Evolutionary conservation across 2,888 invertebrate species (phyloP).

Genomic region (Aleiodes alternator): DNA sequence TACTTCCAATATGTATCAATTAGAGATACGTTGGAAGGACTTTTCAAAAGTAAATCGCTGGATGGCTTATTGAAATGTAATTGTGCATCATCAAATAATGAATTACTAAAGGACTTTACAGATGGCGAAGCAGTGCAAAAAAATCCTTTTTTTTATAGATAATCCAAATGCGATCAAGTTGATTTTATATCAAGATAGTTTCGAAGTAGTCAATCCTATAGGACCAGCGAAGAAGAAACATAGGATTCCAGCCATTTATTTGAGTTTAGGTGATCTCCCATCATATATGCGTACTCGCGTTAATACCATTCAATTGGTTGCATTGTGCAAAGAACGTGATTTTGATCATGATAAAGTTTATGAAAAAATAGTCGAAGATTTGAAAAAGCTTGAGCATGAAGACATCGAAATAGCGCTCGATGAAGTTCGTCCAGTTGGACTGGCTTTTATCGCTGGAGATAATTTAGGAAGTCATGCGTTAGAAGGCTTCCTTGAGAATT

Average conservation of each 20-base stretch:
- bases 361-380: slow-evolving; percentile 50
- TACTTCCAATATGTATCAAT: too few species aligned
- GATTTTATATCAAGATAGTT: slow-evolving; percentile 56
- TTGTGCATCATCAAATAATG: slow-evolving; percentile 16
- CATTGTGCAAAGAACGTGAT: slow-evolving; percentile 45
- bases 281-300: slow-evolving; percentile 49
- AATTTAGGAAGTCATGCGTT: slow-evolving; percentile 55
- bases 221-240: slow-evolving; percentile 52
- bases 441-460: slow-evolving; percentile 54
- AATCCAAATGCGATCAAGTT: slow-evolving; percentile 54
- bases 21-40: too few species aligned
- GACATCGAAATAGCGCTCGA: slow-evolving; percentile 42
- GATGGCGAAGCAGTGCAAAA: slow-evolving; percentile 57
- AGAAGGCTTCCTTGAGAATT: slow-evolving; percentile 56
- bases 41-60: too few species aligned
- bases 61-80: not conserved
- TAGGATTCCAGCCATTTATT: slow-evolving; percentile 54
- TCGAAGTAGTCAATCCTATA: slow-evolving; percentile 56
- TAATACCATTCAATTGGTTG: slow-evolving; percentile 52
- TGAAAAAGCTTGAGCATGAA: slow-evolving; percentile 48
- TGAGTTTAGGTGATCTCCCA: slow-evolving; percentile 51
- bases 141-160: slow-evolving; percentile 56
- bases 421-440: not conserved
- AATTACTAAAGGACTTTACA: slow-evolving; percentile 56
- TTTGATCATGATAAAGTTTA: slow-evolving; percentile 53